Conservation (phyloP, 1,140 invertebrate species). For the Cyclargus thomasi region DNA sequence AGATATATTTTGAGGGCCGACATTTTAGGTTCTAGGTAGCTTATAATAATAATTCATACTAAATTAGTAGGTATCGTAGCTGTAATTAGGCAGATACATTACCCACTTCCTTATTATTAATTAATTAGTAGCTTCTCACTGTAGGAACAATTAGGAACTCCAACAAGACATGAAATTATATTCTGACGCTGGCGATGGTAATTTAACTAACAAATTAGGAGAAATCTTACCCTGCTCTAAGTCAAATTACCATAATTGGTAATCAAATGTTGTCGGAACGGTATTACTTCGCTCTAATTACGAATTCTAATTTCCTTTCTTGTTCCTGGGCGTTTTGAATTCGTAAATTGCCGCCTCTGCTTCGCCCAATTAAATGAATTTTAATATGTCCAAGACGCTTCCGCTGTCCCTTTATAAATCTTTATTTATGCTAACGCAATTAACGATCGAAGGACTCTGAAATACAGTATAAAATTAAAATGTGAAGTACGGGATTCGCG, state of each 20-base stretch:
- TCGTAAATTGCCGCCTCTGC: conserved; percentile 64
- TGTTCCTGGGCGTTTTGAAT: conserved; percentile 71
- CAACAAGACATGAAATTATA: conserved; percentile 37
- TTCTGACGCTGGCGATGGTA: conserved; percentile 54
- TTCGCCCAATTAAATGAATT: conserved; percentile 60
- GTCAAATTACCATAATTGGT: conserved; percentile 74
- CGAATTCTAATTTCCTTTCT: conserved; percentile 72
- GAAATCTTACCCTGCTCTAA: conserved; percentile 72
- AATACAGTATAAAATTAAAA: not conserved
- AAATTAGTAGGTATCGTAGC: too few relatives aligned
- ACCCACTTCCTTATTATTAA: too few relatives aligned
- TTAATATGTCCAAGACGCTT: conserved; percentile 27
- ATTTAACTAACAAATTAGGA: conserved; percentile 73
- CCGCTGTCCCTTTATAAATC: conserved; percentile 4
- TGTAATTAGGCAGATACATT: too few relatives aligned
- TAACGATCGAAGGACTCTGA: not conserved
- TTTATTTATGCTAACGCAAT: not conserved
- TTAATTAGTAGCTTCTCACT: too few relatives aligned
- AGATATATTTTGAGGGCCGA: too few relatives aligned
- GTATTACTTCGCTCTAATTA: conserved; percentile 64
- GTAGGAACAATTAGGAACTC: too few relatives aligned
- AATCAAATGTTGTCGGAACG: conserved; percentile 71
- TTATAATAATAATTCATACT: too few relatives aligned
- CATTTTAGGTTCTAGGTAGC: too few relatives aligned
- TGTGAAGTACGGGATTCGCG: not conserved